Percentiles rank a stretch among this genome's conserved stretches.
Conservation (phyloP, 1,140 invertebrate genomes). For the Ptiloglossa arizonensis region DNA sequence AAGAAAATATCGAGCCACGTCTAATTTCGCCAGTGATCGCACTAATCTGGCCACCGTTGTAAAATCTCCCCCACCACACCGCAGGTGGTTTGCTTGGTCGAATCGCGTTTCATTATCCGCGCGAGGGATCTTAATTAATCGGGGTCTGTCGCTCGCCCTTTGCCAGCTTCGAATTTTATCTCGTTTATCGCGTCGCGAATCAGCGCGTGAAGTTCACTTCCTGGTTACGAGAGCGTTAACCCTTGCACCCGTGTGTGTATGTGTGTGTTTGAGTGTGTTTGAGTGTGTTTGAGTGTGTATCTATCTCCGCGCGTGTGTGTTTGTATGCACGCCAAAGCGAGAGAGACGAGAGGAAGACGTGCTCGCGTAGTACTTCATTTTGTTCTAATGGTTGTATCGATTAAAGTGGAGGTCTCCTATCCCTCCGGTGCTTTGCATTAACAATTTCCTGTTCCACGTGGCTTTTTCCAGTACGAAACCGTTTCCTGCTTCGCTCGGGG, state of each 20-base stretch:
- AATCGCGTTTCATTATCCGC: not conserved
- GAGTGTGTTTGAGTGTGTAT: not conserved
- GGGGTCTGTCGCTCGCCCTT: slow-evolving; percentile 7
- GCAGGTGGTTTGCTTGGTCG: no score
- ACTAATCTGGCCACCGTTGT: no score
- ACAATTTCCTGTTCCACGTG: slow-evolving; percentile 19
- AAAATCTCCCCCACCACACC: no score
- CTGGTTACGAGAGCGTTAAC: slow-evolving; percentile 29
- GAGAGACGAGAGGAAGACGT: no score
- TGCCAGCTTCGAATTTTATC: slow-evolving; percentile 17
- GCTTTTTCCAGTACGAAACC: not conserved
- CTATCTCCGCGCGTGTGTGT: no score
- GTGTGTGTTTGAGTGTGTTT: not conserved
- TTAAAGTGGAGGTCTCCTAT: not conserved
- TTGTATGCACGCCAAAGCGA: not conserved
- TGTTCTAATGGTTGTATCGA: slow-evolving; percentile 27
- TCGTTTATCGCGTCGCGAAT: slow-evolving; percentile 12
- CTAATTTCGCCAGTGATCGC: no score
- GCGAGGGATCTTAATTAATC: slow-evolving; percentile 18
- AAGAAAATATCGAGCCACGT: no score
- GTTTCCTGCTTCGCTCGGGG: slow-evolving; percentile 11
- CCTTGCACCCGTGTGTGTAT: not conserved
- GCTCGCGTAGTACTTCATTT: not conserved
- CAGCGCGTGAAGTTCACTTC: slow-evolving; percentile 22
- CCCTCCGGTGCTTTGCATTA: not conserved